Evolutionary conservation across 2,888 invertebrate genomes (phyloP).

Genomic region (Melipona bicolor): DNA sequence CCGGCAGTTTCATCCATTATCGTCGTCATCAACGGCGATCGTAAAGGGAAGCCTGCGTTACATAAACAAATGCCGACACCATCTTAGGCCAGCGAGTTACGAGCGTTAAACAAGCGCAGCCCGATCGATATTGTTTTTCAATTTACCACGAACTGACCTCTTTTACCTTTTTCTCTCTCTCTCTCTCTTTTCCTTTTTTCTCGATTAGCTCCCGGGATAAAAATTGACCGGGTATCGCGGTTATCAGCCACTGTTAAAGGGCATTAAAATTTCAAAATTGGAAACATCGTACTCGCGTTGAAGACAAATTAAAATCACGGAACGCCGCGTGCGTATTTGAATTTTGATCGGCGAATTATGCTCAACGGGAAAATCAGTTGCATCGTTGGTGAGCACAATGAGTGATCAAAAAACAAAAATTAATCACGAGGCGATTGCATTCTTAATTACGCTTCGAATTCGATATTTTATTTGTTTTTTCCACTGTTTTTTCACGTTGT

Average conservation of each 20-base stretch:
- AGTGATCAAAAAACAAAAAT: too few species aligned
- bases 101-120: slow-evolving; percentile 17
- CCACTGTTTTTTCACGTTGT: too few species aligned
- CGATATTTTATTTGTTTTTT: too few species aligned
- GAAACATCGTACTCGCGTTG: not conserved
- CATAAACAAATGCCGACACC: slow-evolving; percentile 38
- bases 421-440: too few species aligned
- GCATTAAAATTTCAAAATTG: not conserved
- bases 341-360: not conserved
- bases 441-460: too few species aligned
- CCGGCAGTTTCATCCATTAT: slow-evolving; percentile 53
- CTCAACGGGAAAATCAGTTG: too few species aligned
- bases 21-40: slow-evolving; percentile 61
- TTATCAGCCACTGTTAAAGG: not conserved
- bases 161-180: not conserved
- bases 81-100: not conserved
- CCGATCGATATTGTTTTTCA: slow-evolving; percentile 51
- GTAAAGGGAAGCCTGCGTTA: slow-evolving; percentile 48
- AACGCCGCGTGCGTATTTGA: not conserved
- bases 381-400: too few species aligned
- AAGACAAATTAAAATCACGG: not conserved
- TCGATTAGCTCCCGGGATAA: slow-evolving; percentile 20
- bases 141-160: slow-evolving; percentile 10
- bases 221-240: slow-evolving; percentile 22
- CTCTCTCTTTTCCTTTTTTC: not conserved